Evolutionary conservation across 2,113 vertebrate genomes (phyloP).

Genomic region (Lipotes vexillifer): DNA sequence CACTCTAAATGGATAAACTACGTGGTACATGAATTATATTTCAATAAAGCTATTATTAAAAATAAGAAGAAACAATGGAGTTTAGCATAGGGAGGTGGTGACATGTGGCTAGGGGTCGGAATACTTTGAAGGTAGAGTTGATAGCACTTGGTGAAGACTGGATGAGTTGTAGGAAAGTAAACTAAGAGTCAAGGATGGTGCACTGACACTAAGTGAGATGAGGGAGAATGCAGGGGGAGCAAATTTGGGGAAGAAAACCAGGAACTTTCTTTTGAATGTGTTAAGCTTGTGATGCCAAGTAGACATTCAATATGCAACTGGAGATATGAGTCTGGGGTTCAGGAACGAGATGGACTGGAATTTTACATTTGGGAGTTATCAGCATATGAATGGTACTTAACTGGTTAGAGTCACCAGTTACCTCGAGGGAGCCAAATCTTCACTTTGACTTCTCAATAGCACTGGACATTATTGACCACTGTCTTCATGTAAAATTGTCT

Average conservation of each 20-base stretch:
- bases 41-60: background rate
- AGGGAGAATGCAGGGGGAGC: background rate
- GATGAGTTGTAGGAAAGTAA: background rate
- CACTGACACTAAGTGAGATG: background rate
- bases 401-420: background rate
- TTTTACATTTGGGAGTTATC: background rate
- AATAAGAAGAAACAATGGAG: background rate
- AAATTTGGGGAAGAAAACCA: background rate
- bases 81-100: background rate
- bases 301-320: background rate
- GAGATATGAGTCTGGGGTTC: background rate
- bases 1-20: background rate
- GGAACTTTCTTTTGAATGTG: background rate
- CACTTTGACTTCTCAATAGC: background rate
- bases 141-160: background rate
- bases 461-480: background rate
- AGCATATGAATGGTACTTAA: background rate
- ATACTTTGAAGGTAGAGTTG: background rate
- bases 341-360: background rate
- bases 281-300: background rate
- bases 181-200: background rate
- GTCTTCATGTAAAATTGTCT: background rate
- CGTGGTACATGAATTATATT: background rate
- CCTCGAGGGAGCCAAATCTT: background rate
- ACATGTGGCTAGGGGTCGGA: background rate